Evolutionary conservation across 1,140 invertebrate genomes (phyloP).

Genomic region (Nephotettix cincticeps): DNA sequence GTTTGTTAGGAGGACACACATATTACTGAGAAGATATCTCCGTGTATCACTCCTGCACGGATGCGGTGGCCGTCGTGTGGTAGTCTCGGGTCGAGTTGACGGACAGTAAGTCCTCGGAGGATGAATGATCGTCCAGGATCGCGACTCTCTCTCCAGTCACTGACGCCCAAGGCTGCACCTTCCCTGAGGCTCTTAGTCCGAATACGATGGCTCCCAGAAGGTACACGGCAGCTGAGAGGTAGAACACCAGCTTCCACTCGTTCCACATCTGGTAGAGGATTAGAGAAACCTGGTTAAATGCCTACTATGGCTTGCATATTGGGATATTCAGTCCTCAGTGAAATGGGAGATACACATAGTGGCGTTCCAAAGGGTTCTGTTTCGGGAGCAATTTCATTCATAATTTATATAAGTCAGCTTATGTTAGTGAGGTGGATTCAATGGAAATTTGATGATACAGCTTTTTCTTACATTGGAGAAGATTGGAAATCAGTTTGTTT

Average conservation of each 20-base stretch:
- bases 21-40: slow-evolving; percentile 12
- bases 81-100: not conserved
- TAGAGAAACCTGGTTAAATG: no score
- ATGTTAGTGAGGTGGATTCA: no score
- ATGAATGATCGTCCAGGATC: slow-evolving; percentile 5
- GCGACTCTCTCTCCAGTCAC: not conserved
- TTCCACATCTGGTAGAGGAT: slow-evolving; percentile 29
- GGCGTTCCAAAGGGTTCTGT: no score
- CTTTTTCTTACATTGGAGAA: no score
- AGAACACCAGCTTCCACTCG: slow-evolving; percentile 58
- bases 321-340: no score
- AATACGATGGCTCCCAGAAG: slow-evolving; percentile 53
- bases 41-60: not conserved
- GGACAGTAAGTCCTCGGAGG: not conserved
- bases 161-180: slow-evolving; percentile 37
- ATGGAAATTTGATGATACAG: no score
- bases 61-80: not conserved
- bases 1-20: no score
- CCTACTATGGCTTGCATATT: no score
- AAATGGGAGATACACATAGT: no score
- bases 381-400: no score
- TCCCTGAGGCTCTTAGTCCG: slow-evolving; percentile 52
- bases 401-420: no score
- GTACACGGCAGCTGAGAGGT: slow-evolving; percentile 53
- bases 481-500: no score